Evolutionary conservation across 2,888 invertebrate genomes (phyloP).

Genomic region (Papilio demoleus): DNA sequence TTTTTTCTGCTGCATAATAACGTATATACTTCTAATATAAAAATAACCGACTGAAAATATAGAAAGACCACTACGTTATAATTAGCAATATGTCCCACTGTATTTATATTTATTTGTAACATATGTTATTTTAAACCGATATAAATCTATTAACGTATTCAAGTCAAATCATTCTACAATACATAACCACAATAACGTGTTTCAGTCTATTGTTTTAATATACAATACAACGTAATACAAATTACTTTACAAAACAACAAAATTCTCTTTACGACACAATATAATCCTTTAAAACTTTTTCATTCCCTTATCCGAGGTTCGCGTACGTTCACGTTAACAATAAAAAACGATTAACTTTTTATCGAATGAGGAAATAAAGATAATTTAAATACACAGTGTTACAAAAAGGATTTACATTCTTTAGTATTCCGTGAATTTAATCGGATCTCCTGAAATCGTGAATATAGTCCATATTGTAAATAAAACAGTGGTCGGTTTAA

Average conservation of each 20-base stretch:
- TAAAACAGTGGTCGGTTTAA: too few relatives aligned
- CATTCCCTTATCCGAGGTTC: slow-evolving; percentile 16
- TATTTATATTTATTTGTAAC: background rate
- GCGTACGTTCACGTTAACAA: slow-evolving; percentile 10
- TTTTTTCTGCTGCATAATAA: too few relatives aligned
- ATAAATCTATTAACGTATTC: background rate
- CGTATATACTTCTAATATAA: too few relatives aligned
- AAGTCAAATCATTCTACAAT: background rate
- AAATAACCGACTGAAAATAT: too few relatives aligned
- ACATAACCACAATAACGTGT: background rate
- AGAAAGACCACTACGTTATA: too few relatives aligned
- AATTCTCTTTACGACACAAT: slow-evolving; percentile 16
- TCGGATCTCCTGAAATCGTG: background rate
- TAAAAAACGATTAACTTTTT: slow-evolving; percentile 17
- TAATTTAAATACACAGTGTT: background rate
- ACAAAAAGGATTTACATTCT: slow-evolving; percentile 3
- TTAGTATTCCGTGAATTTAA: background rate
- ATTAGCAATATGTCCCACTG: too few relatives aligned
- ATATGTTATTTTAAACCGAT: background rate
- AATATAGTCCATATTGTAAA: background rate
- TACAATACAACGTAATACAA: slow-evolving; percentile 12
- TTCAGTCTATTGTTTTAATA: background rate
- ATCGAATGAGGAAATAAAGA: slow-evolving; percentile 7
- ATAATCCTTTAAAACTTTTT: slow-evolving; percentile 15
- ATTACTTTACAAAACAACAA: slow-evolving; percentile 2